phyloP scores from a whole-genome alignment of 2,113 vertebrate species.

The Microcebus tavaratra region DNA sequence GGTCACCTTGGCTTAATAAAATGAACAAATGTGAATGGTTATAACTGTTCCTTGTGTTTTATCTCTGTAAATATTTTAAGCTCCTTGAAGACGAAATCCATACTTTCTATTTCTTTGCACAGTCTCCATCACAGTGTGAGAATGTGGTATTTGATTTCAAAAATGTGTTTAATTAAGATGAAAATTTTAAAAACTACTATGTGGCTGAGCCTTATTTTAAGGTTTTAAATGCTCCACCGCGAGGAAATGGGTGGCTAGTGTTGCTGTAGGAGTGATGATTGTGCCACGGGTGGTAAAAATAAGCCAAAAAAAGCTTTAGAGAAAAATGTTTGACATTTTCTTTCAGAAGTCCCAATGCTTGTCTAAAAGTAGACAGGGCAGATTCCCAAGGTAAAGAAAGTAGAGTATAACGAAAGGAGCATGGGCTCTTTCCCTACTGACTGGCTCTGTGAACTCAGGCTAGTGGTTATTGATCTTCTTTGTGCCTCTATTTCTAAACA shows the following conservation, averaged over 20 bases:
- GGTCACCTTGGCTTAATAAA: neutral
- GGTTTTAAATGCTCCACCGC: neutral
- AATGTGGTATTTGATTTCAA: neutral
- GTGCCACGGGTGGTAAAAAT: neutral
- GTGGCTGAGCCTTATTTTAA: neutral
- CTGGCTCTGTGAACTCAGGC: neutral
- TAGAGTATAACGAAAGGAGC: neutral
- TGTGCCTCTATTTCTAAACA: neutral
- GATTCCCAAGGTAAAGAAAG: neutral
- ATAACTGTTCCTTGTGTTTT: neutral
- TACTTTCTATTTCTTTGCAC: neutral
- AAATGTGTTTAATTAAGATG: slow-evolving; percentile 25
- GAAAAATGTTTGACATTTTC: neutral
- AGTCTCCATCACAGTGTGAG: neutral
- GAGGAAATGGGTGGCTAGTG: neutral
- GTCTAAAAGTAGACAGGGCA: neutral
- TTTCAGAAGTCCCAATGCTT: neutral
- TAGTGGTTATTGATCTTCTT: neutral
- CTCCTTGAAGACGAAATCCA: neutral
- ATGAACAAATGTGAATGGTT: neutral
- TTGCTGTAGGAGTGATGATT: neutral
- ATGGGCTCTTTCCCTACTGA: too few species aligned
- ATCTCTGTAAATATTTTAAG: neutral
- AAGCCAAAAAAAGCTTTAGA: neutral
- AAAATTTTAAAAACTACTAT: neutral